Percentiles rank a stretch among this genome's conserved stretches.
Conservation (phyloP, 2,888 invertebrate species). For the Drosophila dives region DNA sequence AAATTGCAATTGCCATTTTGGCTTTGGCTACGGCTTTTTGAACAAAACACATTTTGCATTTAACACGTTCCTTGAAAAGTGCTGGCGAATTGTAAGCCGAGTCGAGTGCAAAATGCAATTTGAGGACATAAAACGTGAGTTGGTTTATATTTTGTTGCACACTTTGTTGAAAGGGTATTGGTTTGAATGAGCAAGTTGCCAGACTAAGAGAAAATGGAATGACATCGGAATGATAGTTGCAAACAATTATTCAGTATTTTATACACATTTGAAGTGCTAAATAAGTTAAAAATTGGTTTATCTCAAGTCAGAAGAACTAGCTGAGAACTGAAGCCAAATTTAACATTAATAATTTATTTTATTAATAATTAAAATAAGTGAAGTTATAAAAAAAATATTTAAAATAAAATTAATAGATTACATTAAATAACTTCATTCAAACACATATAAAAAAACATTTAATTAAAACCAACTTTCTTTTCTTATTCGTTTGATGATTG, state of each 20-base stretch:
- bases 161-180: slow-evolving; percentile 1
- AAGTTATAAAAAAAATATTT: background rate
- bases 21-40: slow-evolving; percentile 36
- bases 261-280: background rate
- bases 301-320: background rate
- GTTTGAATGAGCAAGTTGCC: slow-evolving; percentile 28
- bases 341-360: background rate
- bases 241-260: background rate
- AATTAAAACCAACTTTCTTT: background rate
- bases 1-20: slow-evolving; percentile 33
- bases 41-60: slow-evolving; percentile 67
- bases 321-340: background rate
- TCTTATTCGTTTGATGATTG: too few species aligned
- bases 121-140: slow-evolving; percentile 70
- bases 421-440: accelerated
- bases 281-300: background rate
- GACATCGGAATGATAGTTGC: slow-evolving; percentile 9
- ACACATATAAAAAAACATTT: background rate
- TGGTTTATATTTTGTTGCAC: slow-evolving; percentile 63
- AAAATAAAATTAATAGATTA: background rate
- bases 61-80: slow-evolving; percentile 69
- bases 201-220: background rate
- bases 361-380: background rate
- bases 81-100: slow-evolving; percentile 69
- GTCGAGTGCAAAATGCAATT: slow-evolving; percentile 78